Evolutionary conservation across 2,888 invertebrate genomes (phyloP), one percentile per base, ranked within the genome.

Genomic region (Ferdinandea cuprea): DNA sequence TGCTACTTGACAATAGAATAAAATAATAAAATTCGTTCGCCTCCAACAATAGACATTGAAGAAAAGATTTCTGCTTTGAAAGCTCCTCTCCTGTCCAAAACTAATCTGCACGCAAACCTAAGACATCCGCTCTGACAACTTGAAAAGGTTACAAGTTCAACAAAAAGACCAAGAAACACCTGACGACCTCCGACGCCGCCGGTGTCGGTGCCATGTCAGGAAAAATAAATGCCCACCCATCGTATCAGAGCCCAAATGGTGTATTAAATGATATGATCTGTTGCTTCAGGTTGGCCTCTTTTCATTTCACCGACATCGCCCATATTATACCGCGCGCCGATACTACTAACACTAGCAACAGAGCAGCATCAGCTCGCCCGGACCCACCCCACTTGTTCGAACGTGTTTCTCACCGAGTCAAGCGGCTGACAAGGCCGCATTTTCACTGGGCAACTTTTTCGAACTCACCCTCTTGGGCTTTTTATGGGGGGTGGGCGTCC

Each of bases 251-350:
- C 71, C 68, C 61, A 71, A 77, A 77, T 42, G 72, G 72, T 66
- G 66, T 68, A 83, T 78, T 83, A 83, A 83, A 83, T 83, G 72
- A 78, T 83, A 83, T 83, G 83, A 83, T 83, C 83, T 83, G 83
- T 83, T 83, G 83, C 83, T 83, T 83, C 78, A 61, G 66, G 35
- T 59, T 83, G 66, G 59, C 54, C 77, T 66, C 71, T 54, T 66
- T 71, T 81, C 32, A 50, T 66, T n/a, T 28, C 28, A 61, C 58
- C 58, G 37, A 63, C 37, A 30, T 58, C 58, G 8, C 46, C 68
- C 32, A 37, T 37, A 15, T 40, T 40, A 40, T 40, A 40, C 35
- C 32, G n/a, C 40, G n/a, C 65, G 15, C 19, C 42, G 37, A 46
- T 56, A 76, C 61, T n/a, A 42, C 61, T n/a, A 42, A 63, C 69